A percentile compares a stretch with the other conserved stretches of the same genome.
phyloP scores from a whole-genome alignment of 2,797 vertebrate genomes.

The Todus mexicanus region DNA sequence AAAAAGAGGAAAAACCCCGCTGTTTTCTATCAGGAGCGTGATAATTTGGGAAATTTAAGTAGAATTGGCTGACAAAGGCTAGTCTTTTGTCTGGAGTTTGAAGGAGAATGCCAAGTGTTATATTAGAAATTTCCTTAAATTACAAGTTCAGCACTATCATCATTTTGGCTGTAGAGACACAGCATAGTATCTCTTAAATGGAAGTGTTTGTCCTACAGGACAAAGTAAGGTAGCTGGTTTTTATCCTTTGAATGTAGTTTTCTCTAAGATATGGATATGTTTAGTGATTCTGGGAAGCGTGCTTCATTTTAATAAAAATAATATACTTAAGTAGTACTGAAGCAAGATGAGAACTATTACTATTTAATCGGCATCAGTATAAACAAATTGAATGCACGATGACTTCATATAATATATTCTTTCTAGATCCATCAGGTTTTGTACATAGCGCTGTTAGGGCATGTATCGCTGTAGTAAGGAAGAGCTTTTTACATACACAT shows the following conservation, averaged over 20 bases:
- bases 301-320: not conserved
- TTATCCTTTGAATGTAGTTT: not conserved
- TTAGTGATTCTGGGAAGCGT: not conserved
- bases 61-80: not conserved
- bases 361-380: not conserved
- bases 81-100: not conserved
- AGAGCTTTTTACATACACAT: not conserved
- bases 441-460: not conserved
- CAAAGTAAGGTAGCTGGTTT: not conserved
- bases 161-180: not conserved
- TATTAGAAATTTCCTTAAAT: not conserved
- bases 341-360: not conserved
- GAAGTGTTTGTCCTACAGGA: not conserved
- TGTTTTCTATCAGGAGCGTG: not conserved
- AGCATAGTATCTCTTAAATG: not conserved
- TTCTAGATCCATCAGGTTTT: not conserved
- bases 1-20: fast-evolving
- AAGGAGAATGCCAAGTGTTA: not conserved
- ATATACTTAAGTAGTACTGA: not conserved
- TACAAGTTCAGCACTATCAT: not conserved
- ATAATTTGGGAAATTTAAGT: not conserved
- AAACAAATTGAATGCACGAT: not conserved
- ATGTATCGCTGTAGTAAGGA: not conserved
- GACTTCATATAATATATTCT: not conserved
- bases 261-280: not conserved